A percentile compares a stretch with the other conserved stretches of the same genome.
phyloP scores from a whole-genome alignment of 2,888 invertebrate species.

The Tenthredo mesomela region DNA sequence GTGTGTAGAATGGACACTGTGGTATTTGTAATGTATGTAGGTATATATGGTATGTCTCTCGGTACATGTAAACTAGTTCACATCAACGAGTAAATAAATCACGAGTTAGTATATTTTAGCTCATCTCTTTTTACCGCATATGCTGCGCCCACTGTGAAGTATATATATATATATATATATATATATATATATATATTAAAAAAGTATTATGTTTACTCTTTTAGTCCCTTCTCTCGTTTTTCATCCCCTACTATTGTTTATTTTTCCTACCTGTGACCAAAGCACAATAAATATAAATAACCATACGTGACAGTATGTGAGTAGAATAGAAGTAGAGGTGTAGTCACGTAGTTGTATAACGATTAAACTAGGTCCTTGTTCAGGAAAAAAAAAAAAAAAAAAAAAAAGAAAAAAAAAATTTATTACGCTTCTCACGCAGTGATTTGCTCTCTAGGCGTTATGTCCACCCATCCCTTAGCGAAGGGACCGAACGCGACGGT shows the following conservation, averaged over 20 bases:
- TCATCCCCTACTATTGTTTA: not conserved
- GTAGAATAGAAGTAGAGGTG: not conserved
- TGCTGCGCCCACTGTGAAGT: not conserved
- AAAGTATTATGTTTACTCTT: conserved; percentile 3
- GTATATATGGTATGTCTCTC: not conserved
- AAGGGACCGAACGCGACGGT: not conserved
- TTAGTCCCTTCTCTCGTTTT: not conserved
- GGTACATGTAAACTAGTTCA: not conserved
- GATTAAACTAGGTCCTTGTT: not conserved
- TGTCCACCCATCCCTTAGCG: not conserved
- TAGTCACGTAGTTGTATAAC: not conserved
- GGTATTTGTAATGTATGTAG: not conserved
- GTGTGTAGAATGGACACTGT: not conserved
- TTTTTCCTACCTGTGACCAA: not conserved
- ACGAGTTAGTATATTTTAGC: not conserved
- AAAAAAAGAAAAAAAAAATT: not conserved
- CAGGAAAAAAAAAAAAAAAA: not conserved
- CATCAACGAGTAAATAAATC: conserved; percentile 29
- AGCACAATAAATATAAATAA: not conserved
- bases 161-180: too few species aligned
- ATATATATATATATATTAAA: too few species aligned
- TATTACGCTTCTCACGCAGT: not conserved
- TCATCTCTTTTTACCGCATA: not conserved
- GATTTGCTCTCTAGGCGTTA: not conserved
- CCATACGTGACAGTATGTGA: not conserved